Evolutionary conservation across 30 jellyfish, hydroid and myxozoan species (phyloP), one percentile per base, ranked within the genome.

Genomic region (Morbakka virulenta): DNA sequence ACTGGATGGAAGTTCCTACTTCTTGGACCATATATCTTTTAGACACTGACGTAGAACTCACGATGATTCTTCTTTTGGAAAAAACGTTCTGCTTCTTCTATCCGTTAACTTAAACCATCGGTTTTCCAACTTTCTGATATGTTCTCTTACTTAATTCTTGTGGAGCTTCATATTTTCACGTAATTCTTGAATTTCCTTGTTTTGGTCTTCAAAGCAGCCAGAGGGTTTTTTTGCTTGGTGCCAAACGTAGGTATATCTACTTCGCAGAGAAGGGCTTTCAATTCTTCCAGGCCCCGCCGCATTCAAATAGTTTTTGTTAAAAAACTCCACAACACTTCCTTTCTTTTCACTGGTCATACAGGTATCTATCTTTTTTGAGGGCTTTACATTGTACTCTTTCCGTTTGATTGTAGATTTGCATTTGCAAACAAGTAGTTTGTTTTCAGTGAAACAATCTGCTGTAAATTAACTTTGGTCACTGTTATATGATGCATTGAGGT

Each of bases 11-110:
- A 14, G 29, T 50, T 66, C 32, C 68, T 79, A 26, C 62, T 22
- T 52, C 77, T 79, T 49, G 86, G 91, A 68, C 91, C 91, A 67
- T 50, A 79, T n/a, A n/a, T n/a, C n/a, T n/a, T n/a, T n/a, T n/a
- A n/a, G 28, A 78, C n/a, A 32, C 84, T 53, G 13, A 72, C 84
- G 41, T 78, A 78, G 85, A 78, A 78, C 69, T 64, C 89, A 47
- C 23, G 28, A 33, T 32, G 84, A 33, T 78, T 78, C 53, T 78
- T 78, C 25, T 50, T 28, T 67, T 79, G 75, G 28, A 85, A n/a
- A n/a, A n/a, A n/a, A n/a, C 78, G 67, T 79, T 79, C 85, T 35
- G 91, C 85, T 47, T 79, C 86, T 79, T 36, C 85, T n/a, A 48
- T 84, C 91, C 48, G 29, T 67, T 36, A 63, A 28, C 32, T 64